Percentiles rank a stretch among this genome's conserved stretches.
These are phyloP conservation scores for Pipistrellus kuhlii DNA, from an alignment of 2,797 vertebrate genomes.

Conservation along the genomic window DNA sequence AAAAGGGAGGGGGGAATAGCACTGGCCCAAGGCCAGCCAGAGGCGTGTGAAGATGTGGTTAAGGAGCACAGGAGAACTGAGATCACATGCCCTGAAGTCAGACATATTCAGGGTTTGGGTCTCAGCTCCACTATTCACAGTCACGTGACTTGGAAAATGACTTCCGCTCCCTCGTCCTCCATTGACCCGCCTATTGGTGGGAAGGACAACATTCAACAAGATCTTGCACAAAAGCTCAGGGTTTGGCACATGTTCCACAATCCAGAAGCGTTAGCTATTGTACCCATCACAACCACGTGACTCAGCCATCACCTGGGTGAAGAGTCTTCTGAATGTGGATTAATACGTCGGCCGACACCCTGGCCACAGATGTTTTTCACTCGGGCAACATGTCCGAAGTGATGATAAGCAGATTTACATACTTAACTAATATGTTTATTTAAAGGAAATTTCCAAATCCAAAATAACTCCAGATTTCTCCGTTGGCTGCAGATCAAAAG, in stretches of 20 bases:
- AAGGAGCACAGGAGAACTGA: not conserved
- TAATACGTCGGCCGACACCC: slow-evolving; percentile 86
- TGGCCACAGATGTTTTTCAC: slow-evolving; percentile 87
- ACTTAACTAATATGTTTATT: slow-evolving; percentile 90
- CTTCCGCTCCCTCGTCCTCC: not conserved
- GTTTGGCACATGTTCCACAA: not conserved
- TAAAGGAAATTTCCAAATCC: slow-evolving; percentile 89
- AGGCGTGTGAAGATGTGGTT: not conserved
- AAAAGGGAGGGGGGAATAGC: not conserved
- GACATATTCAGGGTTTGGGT: not conserved
- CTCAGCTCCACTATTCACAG: not conserved
- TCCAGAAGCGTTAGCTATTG: not conserved
- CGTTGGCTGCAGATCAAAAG: slow-evolving; percentile 88
- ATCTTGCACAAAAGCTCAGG: not conserved
- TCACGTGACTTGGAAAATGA: not conserved
- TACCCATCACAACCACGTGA: slow-evolving; percentile 73
- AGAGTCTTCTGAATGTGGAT: slow-evolving; percentile 85
- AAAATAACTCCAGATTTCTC: slow-evolving; percentile 88
- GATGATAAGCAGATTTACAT: slow-evolving; percentile 90
- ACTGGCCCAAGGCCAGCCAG: not conserved
- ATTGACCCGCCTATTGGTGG: not conserved
- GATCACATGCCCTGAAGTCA: not conserved
- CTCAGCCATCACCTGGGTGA: slow-evolving; percentile 84
- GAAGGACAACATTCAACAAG: not conserved
- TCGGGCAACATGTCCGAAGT: slow-evolving; percentile 86